Conservation (phyloP, 2,888 invertebrate genomes). For the Tyria jacobaeae region DNA sequence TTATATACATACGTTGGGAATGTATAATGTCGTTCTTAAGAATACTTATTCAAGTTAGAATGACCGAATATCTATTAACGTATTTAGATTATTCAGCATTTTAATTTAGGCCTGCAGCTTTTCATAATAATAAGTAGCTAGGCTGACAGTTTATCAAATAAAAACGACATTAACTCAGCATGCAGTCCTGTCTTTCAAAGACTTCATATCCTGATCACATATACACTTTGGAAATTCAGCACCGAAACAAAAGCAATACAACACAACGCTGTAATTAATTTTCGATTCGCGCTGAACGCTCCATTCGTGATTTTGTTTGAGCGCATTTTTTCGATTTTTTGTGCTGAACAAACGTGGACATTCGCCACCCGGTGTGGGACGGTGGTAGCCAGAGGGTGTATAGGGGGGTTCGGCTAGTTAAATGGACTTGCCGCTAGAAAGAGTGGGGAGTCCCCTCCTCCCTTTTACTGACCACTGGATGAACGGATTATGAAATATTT, state of each 20-base stretch:
- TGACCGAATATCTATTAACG: too few species aligned
- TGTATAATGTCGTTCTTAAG: too few species aligned
- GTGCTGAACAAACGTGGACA: slow-evolving; percentile 74
- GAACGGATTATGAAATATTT: slow-evolving; percentile 81
- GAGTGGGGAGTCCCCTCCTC: slow-evolving; percentile 56
- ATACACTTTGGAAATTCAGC: slow-evolving; percentile 16
- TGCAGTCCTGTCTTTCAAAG: slow-evolving; percentile 20
- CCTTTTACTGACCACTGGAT: slow-evolving; percentile 71
- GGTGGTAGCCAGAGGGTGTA: slow-evolving; percentile 36
- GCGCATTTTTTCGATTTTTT: slow-evolving; percentile 67
- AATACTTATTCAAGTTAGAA: too few species aligned
- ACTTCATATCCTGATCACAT: slow-evolving; percentile 19
- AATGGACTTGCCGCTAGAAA: slow-evolving; percentile 68
- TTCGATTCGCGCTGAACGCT: slow-evolving; percentile 76
- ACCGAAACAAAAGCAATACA: slow-evolving; percentile 62
- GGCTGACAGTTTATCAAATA: background rate
- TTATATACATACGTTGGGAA: too few species aligned
- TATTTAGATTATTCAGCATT: too few species aligned
- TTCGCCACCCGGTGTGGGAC: slow-evolving; percentile 52
- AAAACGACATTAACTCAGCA: background rate
- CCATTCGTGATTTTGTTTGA: slow-evolving; percentile 72
- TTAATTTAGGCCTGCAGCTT: too few species aligned
- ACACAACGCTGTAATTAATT: slow-evolving; percentile 78
- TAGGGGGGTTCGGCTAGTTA: slow-evolving; percentile 54
- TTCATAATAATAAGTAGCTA: too few species aligned